Evolutionary conservation across 2,888 invertebrate species (phyloP), one percentile per base, ranked within the genome.

Genomic region (Ormyrus rosae): DNA sequence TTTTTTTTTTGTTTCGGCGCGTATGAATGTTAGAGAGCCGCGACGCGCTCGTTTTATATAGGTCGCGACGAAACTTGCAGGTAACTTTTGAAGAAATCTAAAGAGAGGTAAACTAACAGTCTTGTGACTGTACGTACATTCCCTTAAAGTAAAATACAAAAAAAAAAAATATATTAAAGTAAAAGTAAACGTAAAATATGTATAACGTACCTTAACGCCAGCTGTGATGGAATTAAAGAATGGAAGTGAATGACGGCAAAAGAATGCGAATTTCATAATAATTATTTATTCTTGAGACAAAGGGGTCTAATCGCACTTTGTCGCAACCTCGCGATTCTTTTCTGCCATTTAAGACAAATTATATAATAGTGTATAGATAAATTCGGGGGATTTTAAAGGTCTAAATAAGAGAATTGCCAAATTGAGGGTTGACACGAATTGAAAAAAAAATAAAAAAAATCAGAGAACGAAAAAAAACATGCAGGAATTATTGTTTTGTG

Each of bases 151-250:
- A 61, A 60, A 19, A 67, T 63, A 45, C 11, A 51, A 4, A 56
- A 64, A 5, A 56, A 64, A 5, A 50, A 50, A 58, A 56, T 69
- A 60, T 51, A 53, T 6, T 55, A 58, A 72, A 46, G 56, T 65
- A 65, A 74, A 55, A 65, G 50, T 75, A 75, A 56, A 75, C 50
- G 63, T 65, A 74, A 73, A 34, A 65, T 76, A 64, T 79, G 72
- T 75, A 72, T 75, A 72, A 82, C 58, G 80, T 81, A 82, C 72
- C 82, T 82, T 84, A 85, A 87, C 85, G 85, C 82, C 84, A 87
- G 86, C 87, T 87, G 87, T 87, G 87, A 87, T 87, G 86, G 85
- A 84, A 84, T 83, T 83, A 83, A 85, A 82, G 82, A 84, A 83
- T 83, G 84, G 82, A 78, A 81, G 77, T 79, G 72, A 78, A 78